phyloP scores from a whole-genome alignment of 2,797 vertebrate genomes.

The Adelosebastes latens region DNA sequence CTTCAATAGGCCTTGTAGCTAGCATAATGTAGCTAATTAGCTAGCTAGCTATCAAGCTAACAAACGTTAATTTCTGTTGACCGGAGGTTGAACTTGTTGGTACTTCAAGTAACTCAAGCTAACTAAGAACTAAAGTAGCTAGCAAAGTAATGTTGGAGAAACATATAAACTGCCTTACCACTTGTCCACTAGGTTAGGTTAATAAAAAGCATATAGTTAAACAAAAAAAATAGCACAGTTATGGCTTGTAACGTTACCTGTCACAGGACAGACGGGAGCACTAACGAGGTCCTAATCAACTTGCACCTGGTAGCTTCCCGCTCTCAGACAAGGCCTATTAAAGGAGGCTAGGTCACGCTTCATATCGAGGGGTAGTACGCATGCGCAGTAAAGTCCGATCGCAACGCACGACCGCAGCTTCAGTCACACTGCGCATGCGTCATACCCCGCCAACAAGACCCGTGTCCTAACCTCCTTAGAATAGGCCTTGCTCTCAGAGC shows the following conservation, averaged over 20 bases:
- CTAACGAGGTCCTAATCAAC: not conserved
- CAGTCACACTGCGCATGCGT: no score
- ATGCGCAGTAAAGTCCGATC: no score
- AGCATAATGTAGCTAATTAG: not conserved
- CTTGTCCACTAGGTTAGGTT: not conserved
- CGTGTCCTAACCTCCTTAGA: no score
- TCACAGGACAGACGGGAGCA: not conserved
- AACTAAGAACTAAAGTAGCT: not conserved
- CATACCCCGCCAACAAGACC: fast-evolving
- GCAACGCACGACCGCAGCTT: no score
- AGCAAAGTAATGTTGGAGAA: not conserved
- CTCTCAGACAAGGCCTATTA: no score
- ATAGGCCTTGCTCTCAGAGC: no score
- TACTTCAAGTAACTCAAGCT: not conserved
- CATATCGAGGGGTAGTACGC: fast-evolving
- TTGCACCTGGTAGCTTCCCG: not conserved
- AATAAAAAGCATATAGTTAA: not conserved
- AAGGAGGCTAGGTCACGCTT: no score
- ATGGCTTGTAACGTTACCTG: not conserved
- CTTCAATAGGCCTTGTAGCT: no score
- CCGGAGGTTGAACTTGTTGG: not conserved
- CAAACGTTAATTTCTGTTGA: not conserved
- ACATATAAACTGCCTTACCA: not conserved
- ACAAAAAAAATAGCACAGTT: not conserved
- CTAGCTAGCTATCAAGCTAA: not conserved